Evolutionary conservation across 2,888 invertebrate genomes (phyloP), one percentile per base, ranked within the genome.

Genomic region (Diarsia rubi): DNA sequence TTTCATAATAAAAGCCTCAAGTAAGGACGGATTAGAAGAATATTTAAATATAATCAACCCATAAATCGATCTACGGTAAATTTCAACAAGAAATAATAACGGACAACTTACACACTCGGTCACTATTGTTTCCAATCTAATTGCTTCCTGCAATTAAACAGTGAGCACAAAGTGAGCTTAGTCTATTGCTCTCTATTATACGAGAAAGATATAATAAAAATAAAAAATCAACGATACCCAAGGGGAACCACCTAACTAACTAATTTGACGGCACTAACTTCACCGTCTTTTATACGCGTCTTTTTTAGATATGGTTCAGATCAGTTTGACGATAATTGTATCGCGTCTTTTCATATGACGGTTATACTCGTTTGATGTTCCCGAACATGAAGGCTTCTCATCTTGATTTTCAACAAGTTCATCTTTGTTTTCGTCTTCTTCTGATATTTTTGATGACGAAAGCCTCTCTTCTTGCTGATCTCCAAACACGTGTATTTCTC

Each of bases 271-370:
- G 3, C 37, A n/a, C 60, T 37, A 37, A 37, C n/a, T 60, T 60
- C 14, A 57, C 16, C 16, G 24, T 54, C 57, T 54, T 24, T n/a
- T n/a, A n/a, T n/a, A n/a, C n/a, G n/a, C n/a, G n/a, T n/a, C n/a
- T n/a, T n/a, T n/a, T n/a, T n/a, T n/a, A n/a, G n/a, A n/a, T n/a
- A n/a, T n/a, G n/a, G n/a, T n/a, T n/a, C n/a, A n/a, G 3, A 69
- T 64, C 5, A 69, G 45, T 47, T 45, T 69, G 6, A 69, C 69
- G 14, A 65, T n/a, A 9, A 65, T 45, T 24, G 24, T 31, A 65
- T 37, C 45, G 0, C 45, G 12, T 24, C 19, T 65, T 5, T 27
- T 65, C 66, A 70, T 37, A 47, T 14, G 65, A 64, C 24, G 11
- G 12, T 5, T 24, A 65, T 1, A 16, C n/a, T 62, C 12, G 24